These are phyloP conservation scores for Drosophila hamatofila DNA, from an alignment of 2,888 invertebrate genomes.

Conservation along the genomic window DNA sequence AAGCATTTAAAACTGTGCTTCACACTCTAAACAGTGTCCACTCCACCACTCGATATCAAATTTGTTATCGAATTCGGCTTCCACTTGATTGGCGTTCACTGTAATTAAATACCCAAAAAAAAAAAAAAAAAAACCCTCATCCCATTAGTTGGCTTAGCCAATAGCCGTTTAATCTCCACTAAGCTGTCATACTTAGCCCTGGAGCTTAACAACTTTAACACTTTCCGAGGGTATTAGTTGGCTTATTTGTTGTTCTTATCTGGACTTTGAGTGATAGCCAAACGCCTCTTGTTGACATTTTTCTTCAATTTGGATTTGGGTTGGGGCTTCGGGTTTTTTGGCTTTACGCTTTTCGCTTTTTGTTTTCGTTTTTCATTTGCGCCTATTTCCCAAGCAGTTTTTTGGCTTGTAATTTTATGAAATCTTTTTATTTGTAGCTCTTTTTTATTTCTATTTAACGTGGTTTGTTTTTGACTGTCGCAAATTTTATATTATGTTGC, in stretches of 20 bases:
- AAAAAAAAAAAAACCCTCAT: background rate
- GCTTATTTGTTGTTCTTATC: constrained; percentile 41
- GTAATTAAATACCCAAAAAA: background rate
- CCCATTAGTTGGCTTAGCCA: background rate
- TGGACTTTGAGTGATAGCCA: constrained; percentile 23
- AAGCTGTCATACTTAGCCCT: constrained; percentile 19
- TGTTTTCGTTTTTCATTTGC: constrained; percentile 32
- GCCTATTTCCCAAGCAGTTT: constrained; percentile 52
- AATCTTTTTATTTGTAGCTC: constrained; percentile 42
- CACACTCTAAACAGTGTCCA: background rate
- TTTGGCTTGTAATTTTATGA: constrained; percentile 62
- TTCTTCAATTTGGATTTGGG: constrained; percentile 14
- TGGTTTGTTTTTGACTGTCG: constrained; percentile 43
- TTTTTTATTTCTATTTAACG: constrained; percentile 23
- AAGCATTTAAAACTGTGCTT: background rate
- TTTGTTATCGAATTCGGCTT: background rate
- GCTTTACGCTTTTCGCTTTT: constrained; percentile 8
- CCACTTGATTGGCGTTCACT: background rate
- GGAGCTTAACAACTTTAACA: background rate
- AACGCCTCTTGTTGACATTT: constrained; percentile 36
- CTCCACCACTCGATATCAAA: background rate
- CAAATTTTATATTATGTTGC: constrained; percentile 44
- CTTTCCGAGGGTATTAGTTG: constrained; percentile 4
- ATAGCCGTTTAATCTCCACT: background rate
- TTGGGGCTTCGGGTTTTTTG: constrained; percentile 27